These are phyloP conservation scores for Doris montereyensis DNA, from an alignment of 2,888 invertebrate species.

Conservation along the genomic window DNA sequence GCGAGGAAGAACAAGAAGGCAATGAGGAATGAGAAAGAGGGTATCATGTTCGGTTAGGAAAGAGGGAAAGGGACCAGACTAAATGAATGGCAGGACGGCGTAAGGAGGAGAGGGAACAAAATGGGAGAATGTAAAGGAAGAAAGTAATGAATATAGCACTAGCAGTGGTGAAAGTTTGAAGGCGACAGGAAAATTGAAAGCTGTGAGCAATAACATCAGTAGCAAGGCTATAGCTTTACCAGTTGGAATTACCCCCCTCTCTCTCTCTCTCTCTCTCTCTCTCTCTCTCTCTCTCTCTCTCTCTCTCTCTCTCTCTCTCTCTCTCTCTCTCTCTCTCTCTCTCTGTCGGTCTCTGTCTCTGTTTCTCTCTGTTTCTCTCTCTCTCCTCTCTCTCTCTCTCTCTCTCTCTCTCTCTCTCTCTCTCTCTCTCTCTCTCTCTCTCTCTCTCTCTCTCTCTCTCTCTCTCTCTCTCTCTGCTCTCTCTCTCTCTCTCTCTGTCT, in stretches of 20 bases:
- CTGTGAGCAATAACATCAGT: neutral
- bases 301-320: conserved; percentile 9
- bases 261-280: neutral
- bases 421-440: conserved; percentile 16
- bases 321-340: conserved; percentile 9
- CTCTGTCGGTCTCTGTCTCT: too few species aligned
- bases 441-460: neutral
- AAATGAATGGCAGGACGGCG: too few species aligned
- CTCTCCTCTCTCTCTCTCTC: conserved; percentile 1
- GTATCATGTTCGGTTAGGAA: too few species aligned
- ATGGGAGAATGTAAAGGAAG: too few species aligned
- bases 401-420: conserved; percentile 24
- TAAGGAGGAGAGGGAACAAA: too few species aligned
- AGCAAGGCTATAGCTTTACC: neutral
- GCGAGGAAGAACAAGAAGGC: too few species aligned
- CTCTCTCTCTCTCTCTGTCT: neutral
- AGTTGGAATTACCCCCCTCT: neutral
- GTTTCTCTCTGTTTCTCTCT: too few species aligned
- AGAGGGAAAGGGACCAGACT: too few species aligned
- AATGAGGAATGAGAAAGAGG: too few species aligned
- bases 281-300: neutral
- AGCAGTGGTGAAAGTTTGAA: too few species aligned
- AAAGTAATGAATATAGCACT: too few species aligned
- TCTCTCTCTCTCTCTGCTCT: neutral
- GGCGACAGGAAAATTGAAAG: too few species aligned